These are phyloP conservation scores for Netelia fuscicornis DNA, from an alignment of 2,888 invertebrate genomes.

Conservation along the genomic window DNA sequence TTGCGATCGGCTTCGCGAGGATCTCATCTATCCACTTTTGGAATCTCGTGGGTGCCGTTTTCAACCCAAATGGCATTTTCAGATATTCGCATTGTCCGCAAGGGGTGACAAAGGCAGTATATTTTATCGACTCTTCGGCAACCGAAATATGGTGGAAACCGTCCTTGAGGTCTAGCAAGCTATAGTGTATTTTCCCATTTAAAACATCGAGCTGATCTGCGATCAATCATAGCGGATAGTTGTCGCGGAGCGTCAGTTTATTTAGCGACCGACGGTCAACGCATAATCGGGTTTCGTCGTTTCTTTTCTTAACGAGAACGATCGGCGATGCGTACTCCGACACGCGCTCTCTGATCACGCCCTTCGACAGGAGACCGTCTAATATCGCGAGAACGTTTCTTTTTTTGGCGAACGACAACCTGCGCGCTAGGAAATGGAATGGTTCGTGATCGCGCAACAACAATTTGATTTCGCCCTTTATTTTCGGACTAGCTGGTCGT, in stretches of 20 bases:
- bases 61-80: slow-evolving; percentile 59
- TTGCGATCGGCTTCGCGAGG: slow-evolving; percentile 23
- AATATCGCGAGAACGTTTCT: slow-evolving; percentile 61
- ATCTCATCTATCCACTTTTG: slow-evolving; percentile 52
- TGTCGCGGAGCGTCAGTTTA: slow-evolving; percentile 54
- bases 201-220: slow-evolving; percentile 66
- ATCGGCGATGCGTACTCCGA: slow-evolving; percentile 51
- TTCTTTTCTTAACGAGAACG: slow-evolving; percentile 65
- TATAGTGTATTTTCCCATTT: slow-evolving; percentile 64
- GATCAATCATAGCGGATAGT: slow-evolving; percentile 66
- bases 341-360: slow-evolving; percentile 58
- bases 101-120: slow-evolving; percentile 64
- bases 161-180: slow-evolving; percentile 59
- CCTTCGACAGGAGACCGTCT: slow-evolving; percentile 58
- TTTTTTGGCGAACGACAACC: slow-evolving; percentile 64
- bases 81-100: slow-evolving; percentile 57
- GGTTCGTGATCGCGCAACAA: slow-evolving; percentile 55
- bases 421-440: slow-evolving; percentile 61
- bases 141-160: slow-evolving; percentile 59
- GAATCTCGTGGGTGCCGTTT: slow-evolving; percentile 50
- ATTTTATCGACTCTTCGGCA: slow-evolving; percentile 53
- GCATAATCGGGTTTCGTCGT: slow-evolving; percentile 68
- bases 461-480: slow-evolving; percentile 49
- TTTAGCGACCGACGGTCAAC: slow-evolving; percentile 63
- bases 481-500: slow-evolving; percentile 30